Evolutionary conservation across 2,888 invertebrate genomes (phyloP).

Genomic region (Andrena chrysosceles): DNA sequence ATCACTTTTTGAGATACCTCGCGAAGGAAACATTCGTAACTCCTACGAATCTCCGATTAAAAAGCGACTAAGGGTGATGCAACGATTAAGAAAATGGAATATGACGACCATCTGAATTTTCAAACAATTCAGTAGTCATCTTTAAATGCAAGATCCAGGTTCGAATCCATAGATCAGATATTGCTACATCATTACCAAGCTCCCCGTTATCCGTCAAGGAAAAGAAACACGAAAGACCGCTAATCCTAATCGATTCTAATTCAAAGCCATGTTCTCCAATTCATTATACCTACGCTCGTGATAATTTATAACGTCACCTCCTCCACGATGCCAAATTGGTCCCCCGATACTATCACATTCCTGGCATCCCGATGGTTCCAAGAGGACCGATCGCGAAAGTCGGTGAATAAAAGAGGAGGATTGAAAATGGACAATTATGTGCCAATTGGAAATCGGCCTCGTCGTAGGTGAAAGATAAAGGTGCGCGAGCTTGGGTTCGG

Average conservation of each 20-base stretch:
- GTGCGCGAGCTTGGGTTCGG: conserved; percentile 18
- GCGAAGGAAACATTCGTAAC: neutral
- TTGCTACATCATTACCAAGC: neutral
- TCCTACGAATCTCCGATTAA: neutral
- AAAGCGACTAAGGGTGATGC: no score
- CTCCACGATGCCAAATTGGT: neutral
- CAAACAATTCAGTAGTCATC: no score
- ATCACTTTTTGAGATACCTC: neutral
- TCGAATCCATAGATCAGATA: no score
- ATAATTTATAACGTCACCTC: conserved; percentile 3
- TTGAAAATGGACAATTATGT: neutral
- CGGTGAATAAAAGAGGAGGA: neutral
- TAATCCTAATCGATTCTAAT: conserved; percentile 1
- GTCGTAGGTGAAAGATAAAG: conserved; percentile 13
- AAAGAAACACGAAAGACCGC: neutral
- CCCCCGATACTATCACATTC: neutral
- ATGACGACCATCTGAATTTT: no score
- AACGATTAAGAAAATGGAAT: no score
- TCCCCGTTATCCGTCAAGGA: neutral
- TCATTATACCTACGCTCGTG: conserved; percentile 33
- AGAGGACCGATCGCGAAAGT: conserved; percentile 9
- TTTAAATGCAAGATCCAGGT: no score
- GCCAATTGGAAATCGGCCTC: conserved; percentile 12
- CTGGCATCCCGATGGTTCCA: neutral
- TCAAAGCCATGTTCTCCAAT: conserved; percentile 5